Percentiles rank a stretch among this genome's conserved stretches.
Conservation (phyloP, 2,797 vertebrate species). For the Denticeps clupeoides region DNA sequence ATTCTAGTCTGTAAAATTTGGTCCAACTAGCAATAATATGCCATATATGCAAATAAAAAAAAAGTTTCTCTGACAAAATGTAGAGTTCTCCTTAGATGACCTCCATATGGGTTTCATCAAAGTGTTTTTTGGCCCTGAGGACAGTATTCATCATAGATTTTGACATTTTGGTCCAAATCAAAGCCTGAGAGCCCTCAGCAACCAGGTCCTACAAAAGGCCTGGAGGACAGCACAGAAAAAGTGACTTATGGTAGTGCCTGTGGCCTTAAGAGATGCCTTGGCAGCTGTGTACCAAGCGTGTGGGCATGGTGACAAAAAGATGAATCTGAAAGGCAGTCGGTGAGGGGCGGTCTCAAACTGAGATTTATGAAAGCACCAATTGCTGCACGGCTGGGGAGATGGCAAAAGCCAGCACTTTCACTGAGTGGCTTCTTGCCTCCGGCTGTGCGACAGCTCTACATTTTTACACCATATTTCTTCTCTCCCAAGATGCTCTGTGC, state of each 20-base stretch:
- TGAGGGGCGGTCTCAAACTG: slow-evolving; percentile 4
- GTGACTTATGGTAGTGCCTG: slow-evolving; percentile 24
- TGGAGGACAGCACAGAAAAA: not conserved
- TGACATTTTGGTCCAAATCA: too few species aligned
- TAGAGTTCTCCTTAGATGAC: too few species aligned
- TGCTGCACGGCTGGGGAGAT: slow-evolving; percentile 12
- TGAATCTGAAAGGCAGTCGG: slow-evolving; percentile 11
- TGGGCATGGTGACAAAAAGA: slow-evolving; percentile 31
- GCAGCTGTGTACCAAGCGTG: slow-evolving; percentile 26
- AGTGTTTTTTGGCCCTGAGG: too few species aligned
- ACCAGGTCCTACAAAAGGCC: slow-evolving; percentile 16
- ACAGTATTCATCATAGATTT: too few species aligned
- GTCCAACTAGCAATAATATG: too few species aligned
- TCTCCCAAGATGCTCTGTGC: not conserved
- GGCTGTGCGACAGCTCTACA: not conserved
- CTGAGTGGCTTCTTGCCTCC: slow-evolving; percentile 6
- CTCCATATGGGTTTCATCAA: too few species aligned
- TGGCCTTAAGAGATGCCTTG: slow-evolving; percentile 39
- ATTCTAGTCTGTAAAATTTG: too few species aligned
- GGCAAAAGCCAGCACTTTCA: slow-evolving; percentile 14
- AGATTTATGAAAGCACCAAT: slow-evolving; percentile 14
- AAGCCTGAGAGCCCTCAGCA: too few species aligned
- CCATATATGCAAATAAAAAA: too few species aligned
- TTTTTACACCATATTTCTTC: not conserved
- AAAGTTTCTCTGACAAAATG: too few species aligned